A percentile compares a stretch with the other conserved stretches of the same genome.
These are phyloP conservation scores for Caenorhabditis elegans DNA, from an alignment of 1,140 invertebrate species.

Conservation along the genomic window WBcel235 BX284604.4:6004501-6005000, in stretches of 20 bases:
- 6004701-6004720: not conserved
- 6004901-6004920: no score
- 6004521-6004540: conserved; percentile 29
- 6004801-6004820: not conserved
- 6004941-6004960: no score
- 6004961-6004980: no score
- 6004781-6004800: not conserved
- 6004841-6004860: conserved; percentile 22
- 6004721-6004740: not conserved
- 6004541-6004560: not conserved
- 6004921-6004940: no score
- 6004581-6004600: not conserved
- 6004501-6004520: conserved; percentile 21
- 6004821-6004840: not conserved
- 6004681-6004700: not conserved
- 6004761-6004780: conserved; percentile 15
- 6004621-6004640: not conserved
- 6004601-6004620: not conserved
- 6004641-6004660: not conserved
- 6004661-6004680: conserved; percentile 17
- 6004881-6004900: no score
- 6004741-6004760: conserved; percentile 16
- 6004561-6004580: not conserved
- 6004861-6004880: not conserved
- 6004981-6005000: no score